Base-by-base conservation (phyloP, 2,888 invertebrate genomes). In the Nebria salina region DNA sequence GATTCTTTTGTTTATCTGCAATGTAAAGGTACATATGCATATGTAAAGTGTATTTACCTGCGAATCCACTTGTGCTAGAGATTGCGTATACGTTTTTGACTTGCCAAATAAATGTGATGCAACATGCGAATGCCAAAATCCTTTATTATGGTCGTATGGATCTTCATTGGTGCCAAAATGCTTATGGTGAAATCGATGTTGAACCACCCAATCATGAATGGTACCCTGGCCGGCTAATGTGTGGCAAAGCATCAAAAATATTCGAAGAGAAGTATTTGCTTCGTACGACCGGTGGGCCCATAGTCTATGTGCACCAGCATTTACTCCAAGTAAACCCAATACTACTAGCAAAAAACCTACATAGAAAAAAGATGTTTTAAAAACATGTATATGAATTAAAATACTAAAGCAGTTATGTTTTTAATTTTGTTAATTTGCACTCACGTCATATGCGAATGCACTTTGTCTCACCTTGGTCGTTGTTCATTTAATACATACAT, bases 231-330 rank as follows among this genome's bases (percentile, higher is more conserved):
- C 96, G n/a, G 95, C 94, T 82, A 97, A 87, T 0, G 96, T 96
- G 86, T 98, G 96, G 83, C 94, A 94, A 3, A 97, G 83, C 91
- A 95, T 94, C 0, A 99, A 91, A 26, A 95, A 89, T n/a, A 96
- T 87, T 84, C 93, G 92, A 0, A 98, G 88, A 1, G 93, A 91
- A 3, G 91, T 90, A 82, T 90, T 92, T 0, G 98, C 98, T 85
- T 93, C 93, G 88, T 96, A 99, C 0, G 95, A 91, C 75, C 91
- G 90, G 88, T 99, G 99, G 0, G 98, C 94, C 98, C 98, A 99
- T 64, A 98, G 90, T 83, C 98, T 91, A 88, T 99, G 99, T 0
- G 97, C 95, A 0, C 98, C 98, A 1, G 96, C 95, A 0, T 98
- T 97, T 41, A 96, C 93, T 1, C 98, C 97, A 83, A 98, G 86